Conservation (phyloP, 2,888 invertebrate genomes). For the Eilema sororculum region DNA sequence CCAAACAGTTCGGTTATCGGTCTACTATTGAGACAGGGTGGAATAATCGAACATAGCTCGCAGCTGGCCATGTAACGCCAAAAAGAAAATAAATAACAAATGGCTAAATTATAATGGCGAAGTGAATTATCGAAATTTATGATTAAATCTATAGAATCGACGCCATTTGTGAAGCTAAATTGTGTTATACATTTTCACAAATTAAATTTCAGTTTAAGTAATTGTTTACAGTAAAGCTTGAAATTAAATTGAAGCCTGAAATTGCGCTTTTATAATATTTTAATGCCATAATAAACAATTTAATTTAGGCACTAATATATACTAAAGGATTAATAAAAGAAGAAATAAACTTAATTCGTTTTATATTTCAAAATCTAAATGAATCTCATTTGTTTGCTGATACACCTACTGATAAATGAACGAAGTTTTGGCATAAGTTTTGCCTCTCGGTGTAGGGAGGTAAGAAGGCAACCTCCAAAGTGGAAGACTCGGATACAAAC, state of each 20-base stretch:
- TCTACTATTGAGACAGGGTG: too few relatives aligned
- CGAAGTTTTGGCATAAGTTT: neutral
- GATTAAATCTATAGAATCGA: neutral
- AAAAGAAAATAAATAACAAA: neutral
- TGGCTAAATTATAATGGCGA: neutral
- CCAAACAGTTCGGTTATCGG: too few relatives aligned
- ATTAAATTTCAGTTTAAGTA: neutral
- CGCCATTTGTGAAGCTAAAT: constrained; percentile 2
- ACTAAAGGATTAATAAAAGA: neutral
- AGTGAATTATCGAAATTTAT: neutral
- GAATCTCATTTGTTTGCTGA: too few relatives aligned
- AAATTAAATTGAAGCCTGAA: neutral
- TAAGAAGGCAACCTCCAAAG: too few relatives aligned
- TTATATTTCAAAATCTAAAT: neutral
- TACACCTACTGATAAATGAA: neutral
- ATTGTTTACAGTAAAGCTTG: neutral
- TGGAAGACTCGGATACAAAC: too few relatives aligned
- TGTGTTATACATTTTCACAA: constrained; percentile 1
- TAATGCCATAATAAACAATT: neutral
- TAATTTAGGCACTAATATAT: neutral
- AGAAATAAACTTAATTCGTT: neutral
- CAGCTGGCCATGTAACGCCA: neutral
- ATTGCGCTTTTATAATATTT: neutral
- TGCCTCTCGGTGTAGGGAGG: too few relatives aligned
- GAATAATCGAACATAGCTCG: neutral